Evolutionary conservation across 2,113 vertebrate genomes (phyloP).

Genomic region (Crotalus helleri): DNA sequence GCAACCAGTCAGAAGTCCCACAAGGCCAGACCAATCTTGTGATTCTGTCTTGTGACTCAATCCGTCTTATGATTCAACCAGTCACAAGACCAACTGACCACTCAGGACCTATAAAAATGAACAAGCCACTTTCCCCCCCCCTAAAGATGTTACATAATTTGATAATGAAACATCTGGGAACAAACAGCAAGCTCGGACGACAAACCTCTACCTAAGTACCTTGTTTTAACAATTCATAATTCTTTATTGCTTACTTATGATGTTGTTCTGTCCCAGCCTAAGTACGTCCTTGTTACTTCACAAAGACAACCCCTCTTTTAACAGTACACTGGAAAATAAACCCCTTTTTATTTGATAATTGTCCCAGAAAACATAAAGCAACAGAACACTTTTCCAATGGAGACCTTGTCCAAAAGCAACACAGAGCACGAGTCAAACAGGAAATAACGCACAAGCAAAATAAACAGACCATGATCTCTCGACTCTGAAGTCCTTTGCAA

Average conservation of each 20-base stretch:
- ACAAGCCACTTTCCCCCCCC: neutral
- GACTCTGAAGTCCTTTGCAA: too few relatives aligned
- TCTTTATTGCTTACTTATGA: neutral
- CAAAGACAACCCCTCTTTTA: too few relatives aligned
- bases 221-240: neutral
- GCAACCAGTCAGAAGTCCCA: neutral
- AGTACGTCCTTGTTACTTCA: too few relatives aligned
- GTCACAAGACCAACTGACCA: neutral
- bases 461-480: too few relatives aligned
- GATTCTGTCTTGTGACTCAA: neutral
- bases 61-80: neutral
- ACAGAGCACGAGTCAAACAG: too few relatives aligned
- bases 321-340: too few relatives aligned
- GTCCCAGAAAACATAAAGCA: too few relatives aligned
- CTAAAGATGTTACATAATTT: neutral
- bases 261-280: too few relatives aligned
- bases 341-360: too few relatives aligned
- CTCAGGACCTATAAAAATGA: neutral
- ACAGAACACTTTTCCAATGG: too few relatives aligned
- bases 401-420: too few relatives aligned
- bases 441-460: too few relatives aligned
- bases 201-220: neutral
- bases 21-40: neutral
- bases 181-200: neutral
- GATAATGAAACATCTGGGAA: neutral